These are phyloP conservation scores for Drosophila lacertosa DNA, from an alignment of 1,140 invertebrate species.

Conservation along the genomic window DNA sequence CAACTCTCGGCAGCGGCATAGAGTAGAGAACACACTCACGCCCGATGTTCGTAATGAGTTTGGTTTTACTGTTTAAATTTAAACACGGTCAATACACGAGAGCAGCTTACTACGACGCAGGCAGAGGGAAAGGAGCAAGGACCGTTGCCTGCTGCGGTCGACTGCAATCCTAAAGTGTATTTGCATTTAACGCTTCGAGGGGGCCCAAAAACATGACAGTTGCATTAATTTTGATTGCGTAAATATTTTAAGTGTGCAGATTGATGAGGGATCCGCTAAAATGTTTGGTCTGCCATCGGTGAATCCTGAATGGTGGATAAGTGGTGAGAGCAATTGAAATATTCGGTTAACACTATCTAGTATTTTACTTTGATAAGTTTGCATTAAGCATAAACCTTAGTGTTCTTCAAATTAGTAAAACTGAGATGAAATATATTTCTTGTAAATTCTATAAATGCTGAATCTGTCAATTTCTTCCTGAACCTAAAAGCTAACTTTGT, in stretches of 20 bases:
- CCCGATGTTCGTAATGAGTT: slow-evolving; percentile 81
- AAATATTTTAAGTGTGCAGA: slow-evolving; percentile 78
- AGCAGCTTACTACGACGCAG: not conserved
- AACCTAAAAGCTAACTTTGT: no score
- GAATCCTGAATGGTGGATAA: slow-evolving; percentile 18
- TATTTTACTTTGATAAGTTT: no score
- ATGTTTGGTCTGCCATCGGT: slow-evolving; percentile 46
- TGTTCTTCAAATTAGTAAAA: no score
- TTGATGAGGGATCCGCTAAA: slow-evolving; percentile 57
- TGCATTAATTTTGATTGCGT: slow-evolving; percentile 81
- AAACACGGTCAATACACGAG: slow-evolving; percentile 45
- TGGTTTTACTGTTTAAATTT: slow-evolving; percentile 82
- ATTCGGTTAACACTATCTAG: not conserved
- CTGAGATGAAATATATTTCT: no score
- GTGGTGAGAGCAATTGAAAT: not conserved
- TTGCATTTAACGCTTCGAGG: slow-evolving; percentile 72
- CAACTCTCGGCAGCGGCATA: not conserved
- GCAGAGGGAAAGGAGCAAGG: not conserved
- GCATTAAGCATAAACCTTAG: no score
- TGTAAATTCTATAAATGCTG: no score
- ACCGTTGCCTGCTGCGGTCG: slow-evolving; percentile 41
- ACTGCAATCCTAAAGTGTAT: slow-evolving; percentile 78
- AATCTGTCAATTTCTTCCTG: no score
- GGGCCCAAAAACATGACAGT: slow-evolving; percentile 73
- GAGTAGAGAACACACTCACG: slow-evolving; percentile 34